These are phyloP conservation scores for Crossocerus cetratus DNA, from an alignment of 2,888 invertebrate species.

Conservation along the genomic window DNA sequence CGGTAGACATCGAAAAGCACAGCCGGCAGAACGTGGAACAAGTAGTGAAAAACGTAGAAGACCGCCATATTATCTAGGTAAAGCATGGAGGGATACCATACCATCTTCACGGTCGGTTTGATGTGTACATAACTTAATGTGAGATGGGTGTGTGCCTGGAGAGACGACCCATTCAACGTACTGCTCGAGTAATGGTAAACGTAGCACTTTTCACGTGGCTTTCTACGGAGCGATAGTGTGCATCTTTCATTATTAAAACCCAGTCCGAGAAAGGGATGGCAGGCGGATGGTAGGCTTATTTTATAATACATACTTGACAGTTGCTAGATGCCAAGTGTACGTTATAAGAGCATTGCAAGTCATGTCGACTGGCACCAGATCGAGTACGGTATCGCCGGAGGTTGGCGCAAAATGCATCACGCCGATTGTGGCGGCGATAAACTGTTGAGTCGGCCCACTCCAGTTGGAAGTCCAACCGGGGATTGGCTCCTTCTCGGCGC, in stretches of 20 bases:
- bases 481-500: conserved; percentile 59
- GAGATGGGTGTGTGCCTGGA: no score
- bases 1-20: not conserved
- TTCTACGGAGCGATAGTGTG: not conserved
- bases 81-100: not conserved
- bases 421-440: conserved; percentile 51
- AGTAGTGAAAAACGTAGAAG: not conserved
- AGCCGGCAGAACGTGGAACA: not conserved
- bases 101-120: not conserved
- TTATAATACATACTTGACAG: conserved; percentile 51
- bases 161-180: not conserved
- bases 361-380: conserved; percentile 64
- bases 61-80: not conserved
- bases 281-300: not conserved
- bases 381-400: conserved; percentile 24
- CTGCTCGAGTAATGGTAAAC: not conserved
- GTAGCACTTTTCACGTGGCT: not conserved
- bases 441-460: conserved; percentile 46
- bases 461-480: conserved; percentile 52
- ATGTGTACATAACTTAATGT: no score
- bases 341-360: conserved; percentile 59
- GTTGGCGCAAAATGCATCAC: conserved; percentile 46
- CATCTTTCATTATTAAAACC: not conserved
- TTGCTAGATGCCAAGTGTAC: conserved; percentile 59
- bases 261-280: not conserved